Evolutionary conservation across 2,888 invertebrate species (phyloP).

Genomic region (Eupithecia subfuscata): DNA sequence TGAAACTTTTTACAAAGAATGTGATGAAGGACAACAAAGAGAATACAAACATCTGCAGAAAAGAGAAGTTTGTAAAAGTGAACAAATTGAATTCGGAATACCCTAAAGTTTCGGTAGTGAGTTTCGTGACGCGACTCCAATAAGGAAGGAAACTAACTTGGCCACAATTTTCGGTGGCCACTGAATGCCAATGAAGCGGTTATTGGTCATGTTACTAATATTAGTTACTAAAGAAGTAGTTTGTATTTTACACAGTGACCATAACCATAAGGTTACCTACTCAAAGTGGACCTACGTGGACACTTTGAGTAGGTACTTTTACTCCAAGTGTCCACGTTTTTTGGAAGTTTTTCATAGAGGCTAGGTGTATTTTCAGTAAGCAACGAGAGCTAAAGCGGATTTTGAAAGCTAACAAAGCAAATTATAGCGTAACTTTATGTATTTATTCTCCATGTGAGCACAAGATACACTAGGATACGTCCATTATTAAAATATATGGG

Average conservation of each 20-base stretch:
- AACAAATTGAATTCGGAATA: slow-evolving; percentile 32
- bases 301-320: neutral
- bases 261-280: too few relatives aligned
- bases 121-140: slow-evolving; percentile 18
- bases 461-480: neutral
- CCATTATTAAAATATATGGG: too few relatives aligned
- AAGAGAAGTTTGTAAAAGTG: slow-evolving; percentile 13
- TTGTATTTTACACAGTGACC: neutral
- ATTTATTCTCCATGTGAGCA: too few relatives aligned
- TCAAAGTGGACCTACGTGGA: too few relatives aligned
- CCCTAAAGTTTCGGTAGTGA: slow-evolving; percentile 37
- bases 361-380: too few relatives aligned
- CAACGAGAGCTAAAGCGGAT: too few relatives aligned
- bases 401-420: too few relatives aligned
- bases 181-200: slow-evolving; percentile 12
- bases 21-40: neutral
- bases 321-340: too few relatives aligned
- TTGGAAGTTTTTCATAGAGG: too few relatives aligned
- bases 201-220: slow-evolving; percentile 4
- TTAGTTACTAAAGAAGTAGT: neutral
- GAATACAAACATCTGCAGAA: neutral
- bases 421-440: too few relatives aligned
- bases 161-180: slow-evolving; percentile 6
- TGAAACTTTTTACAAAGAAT: neutral
- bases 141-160: slow-evolving; percentile 3